A percentile compares a stretch with the other conserved stretches of the same genome.
Conservation (phyloP, 2,113 vertebrate species). For the Tricholaema leucomelas region DNA sequence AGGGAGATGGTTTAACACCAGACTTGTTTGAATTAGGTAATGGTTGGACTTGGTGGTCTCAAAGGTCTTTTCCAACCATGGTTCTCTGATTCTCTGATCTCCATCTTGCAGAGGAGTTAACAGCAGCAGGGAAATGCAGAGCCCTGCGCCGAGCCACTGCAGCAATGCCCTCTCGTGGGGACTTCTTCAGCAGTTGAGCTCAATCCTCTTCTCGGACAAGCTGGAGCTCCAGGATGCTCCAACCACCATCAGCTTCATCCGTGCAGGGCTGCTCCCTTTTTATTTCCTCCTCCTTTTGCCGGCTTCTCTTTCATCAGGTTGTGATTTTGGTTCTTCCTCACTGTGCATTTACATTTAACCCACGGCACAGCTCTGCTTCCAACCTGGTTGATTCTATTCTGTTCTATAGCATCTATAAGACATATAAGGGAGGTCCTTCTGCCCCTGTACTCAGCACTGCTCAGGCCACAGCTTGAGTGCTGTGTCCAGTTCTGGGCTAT, state of each 20-base stretch:
- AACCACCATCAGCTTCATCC: background rate
- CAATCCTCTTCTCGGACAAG: background rate
- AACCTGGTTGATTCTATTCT: too few relatives aligned
- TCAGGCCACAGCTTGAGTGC: too few relatives aligned
- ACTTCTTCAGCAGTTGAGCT: background rate
- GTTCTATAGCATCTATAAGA: too few relatives aligned
- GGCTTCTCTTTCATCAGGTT: background rate
- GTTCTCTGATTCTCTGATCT: too few relatives aligned
- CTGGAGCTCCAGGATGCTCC: background rate
- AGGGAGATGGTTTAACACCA: too few relatives aligned
- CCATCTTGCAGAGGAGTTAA: background rate
- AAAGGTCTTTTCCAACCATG: too few relatives aligned
- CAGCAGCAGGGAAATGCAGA: background rate
- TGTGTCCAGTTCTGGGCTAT: too few relatives aligned
- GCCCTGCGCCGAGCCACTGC: background rate
- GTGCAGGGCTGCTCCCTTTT: background rate
- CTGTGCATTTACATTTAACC: background rate
- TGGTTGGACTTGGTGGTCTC: too few relatives aligned
- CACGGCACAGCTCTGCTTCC: background rate
- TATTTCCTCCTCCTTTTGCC: background rate
- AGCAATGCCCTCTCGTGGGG: constrained; percentile 36
- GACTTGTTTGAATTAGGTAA: too few relatives aligned
- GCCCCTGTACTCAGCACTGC: too few relatives aligned
- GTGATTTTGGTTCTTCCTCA: background rate
- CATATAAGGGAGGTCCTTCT: too few relatives aligned